Conservation (phyloP, 2,797 vertebrate species). For the Dicrostonyx torquatus region DNA sequence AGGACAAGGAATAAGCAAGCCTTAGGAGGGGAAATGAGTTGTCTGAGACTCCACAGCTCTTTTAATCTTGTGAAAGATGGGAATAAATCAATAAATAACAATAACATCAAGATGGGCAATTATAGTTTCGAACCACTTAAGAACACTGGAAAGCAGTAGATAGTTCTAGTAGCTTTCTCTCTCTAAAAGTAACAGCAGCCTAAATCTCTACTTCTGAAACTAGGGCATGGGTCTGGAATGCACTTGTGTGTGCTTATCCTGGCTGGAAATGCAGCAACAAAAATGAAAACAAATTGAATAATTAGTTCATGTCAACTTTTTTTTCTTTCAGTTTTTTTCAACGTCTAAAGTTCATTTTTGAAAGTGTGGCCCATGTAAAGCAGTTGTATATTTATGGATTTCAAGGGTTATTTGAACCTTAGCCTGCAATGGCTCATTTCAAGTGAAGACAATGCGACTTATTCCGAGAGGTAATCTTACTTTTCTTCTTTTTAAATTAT, state of each 20-base stretch:
- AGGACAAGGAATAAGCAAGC: slow-evolving; percentile 70
- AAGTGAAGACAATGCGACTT: neutral
- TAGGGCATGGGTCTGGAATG: neutral
- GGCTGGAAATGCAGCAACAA: neutral
- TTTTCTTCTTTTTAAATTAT: neutral
- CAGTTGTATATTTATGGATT: neutral
- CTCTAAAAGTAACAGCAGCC: slow-evolving; percentile 54
- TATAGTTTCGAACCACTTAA: slow-evolving; percentile 71
- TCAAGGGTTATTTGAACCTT: neutral
- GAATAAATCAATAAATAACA: slow-evolving; percentile 80
- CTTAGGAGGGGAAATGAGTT: slow-evolving; percentile 57
- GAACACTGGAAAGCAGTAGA: slow-evolving; percentile 55
- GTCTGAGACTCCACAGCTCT: slow-evolving; percentile 63
- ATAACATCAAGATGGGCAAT: slow-evolving; percentile 70
- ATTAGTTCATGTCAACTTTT: neutral
- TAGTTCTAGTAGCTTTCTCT: slow-evolving; percentile 52
- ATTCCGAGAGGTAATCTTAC: neutral
- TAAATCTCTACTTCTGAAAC: slow-evolving; percentile 54
- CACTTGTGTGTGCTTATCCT: neutral
- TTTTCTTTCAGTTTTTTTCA: neutral
- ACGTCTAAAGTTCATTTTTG: slow-evolving; percentile 7
- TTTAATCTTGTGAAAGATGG: slow-evolving; percentile 72
- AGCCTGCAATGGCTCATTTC: neutral
- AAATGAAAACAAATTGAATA: slow-evolving; percentile 35
- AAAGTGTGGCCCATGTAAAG: neutral